Base-by-base conservation (phyloP, 64 coral and sea anemone species). In the Acropora tenuis region DNA sequence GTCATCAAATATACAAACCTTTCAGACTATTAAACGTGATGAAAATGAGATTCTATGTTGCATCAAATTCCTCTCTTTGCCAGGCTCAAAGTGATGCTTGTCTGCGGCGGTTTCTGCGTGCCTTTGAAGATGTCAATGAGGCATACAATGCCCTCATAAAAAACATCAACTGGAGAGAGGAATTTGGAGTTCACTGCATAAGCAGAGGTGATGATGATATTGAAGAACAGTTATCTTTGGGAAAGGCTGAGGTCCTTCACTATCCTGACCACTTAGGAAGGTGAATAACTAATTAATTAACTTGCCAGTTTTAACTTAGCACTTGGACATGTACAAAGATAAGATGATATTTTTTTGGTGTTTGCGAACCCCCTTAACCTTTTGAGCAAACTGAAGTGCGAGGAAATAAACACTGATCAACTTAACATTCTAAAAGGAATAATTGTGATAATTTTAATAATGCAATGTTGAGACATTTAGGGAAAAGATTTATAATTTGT, bases 81-180 rank as follows among this genome's bases (percentile, higher is more conserved):
- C 73, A 98, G 96, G 89, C 90, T 72, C 96, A 98, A 77, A 98
- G 86, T 66, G 96, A 98, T 93, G 93, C 96, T 17, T 95, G 96
- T 87, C 61, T 98, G 19, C 94, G 84, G 55, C 90, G 96, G 60
- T 98, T 98, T 80, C 76, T 98, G 9, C 78, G 88, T 53, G 96
- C 78, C 41, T 98, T 98, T 98, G 46, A 89, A 43, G 93, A 94
- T 90, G 96, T 98, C 8, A 90, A 98, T 85, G 87, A 98, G 11
- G 93, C 96, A 46, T 87, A 88, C 19, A 81, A 72, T 48, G 96
- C 90, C 12, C 20, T 98, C 45, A 60, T 98, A 11, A 98, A 95
- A 73, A 95, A 98, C 59, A 90, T 95, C 47, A 95, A 98, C 86
- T 98, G 96, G 96, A 88, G 93, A 58, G 89, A 92, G 30, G 93